These are phyloP conservation scores for Myioborus melanocephalus DNA, from an alignment of 2,797 vertebrate species.

Conservation along the genomic window DNA sequence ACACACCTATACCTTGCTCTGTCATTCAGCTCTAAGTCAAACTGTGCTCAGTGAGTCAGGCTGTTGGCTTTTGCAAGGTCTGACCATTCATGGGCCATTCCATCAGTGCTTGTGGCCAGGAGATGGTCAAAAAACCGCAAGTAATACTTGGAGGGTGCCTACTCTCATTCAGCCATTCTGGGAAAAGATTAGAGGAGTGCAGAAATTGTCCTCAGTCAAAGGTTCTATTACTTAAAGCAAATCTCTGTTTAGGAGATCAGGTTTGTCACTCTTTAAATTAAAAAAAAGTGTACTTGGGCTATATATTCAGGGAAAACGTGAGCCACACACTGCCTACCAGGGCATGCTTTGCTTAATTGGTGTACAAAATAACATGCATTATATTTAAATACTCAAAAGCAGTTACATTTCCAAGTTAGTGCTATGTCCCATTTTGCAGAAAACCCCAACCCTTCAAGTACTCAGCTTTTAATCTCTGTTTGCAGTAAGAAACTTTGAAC, in stretches of 20 bases:
- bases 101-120: neutral
- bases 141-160: neutral
- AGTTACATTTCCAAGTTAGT: neutral
- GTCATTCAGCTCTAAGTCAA: neutral
- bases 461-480: neutral
- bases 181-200: neutral
- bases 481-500: neutral
- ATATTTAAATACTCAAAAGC: neutral
- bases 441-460: neutral
- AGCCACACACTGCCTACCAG: neutral
- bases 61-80: rapidly evolving
- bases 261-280: neutral
- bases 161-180: neutral
- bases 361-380: neutral
- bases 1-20: neutral
- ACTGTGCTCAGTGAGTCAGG: rapidly evolving
- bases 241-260: neutral
- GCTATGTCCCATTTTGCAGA: neutral
- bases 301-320: neutral
- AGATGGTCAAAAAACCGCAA: neutral
- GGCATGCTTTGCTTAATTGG: neutral
- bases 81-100: rapidly evolving
- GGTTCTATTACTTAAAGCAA: neutral
- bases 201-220: neutral
- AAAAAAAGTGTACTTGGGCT: neutral